Conservation (phyloP, 2,888 invertebrate genomes). For the Nemoura dubitans region DNA sequence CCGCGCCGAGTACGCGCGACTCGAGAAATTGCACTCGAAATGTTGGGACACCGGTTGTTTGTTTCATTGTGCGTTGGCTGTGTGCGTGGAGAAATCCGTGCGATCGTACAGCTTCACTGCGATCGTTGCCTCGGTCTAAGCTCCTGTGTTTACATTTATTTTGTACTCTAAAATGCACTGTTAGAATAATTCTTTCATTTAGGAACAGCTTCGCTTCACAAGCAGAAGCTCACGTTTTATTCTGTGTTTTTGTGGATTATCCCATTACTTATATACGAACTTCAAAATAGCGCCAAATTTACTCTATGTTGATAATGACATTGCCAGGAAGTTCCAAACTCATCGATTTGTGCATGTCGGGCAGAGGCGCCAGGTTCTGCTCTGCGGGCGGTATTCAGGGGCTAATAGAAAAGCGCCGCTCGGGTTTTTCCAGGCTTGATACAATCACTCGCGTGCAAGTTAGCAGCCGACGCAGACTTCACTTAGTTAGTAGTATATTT, state of each 20-base stretch:
- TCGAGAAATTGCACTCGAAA: background rate
- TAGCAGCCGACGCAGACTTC: background rate
- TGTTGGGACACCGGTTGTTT: background rate
- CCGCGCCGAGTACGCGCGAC: background rate
- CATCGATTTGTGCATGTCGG: background rate
- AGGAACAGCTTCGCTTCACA: too few relatives aligned
- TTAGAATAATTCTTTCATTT: too few relatives aligned
- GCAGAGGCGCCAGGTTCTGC: background rate
- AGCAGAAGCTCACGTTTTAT: too few relatives aligned
- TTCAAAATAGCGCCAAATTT: too few relatives aligned
- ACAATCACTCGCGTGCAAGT: background rate
- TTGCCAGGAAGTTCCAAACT: too few relatives aligned
- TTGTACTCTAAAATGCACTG: too few relatives aligned
- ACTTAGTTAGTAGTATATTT: background rate
- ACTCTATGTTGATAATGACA: too few relatives aligned
- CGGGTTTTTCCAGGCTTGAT: background rate
- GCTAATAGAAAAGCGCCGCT: background rate
- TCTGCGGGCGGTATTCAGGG: background rate
- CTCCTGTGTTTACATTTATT: background rate
- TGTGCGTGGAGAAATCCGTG: background rate
- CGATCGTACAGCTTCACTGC: background rate
- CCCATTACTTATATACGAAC: too few relatives aligned
- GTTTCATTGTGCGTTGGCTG: background rate
- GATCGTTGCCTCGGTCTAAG: background rate
- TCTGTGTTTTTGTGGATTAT: too few relatives aligned